Evolutionary conservation across 1,140 invertebrate species (phyloP).

Genomic region (Caenorhabditis remanei): DNA sequence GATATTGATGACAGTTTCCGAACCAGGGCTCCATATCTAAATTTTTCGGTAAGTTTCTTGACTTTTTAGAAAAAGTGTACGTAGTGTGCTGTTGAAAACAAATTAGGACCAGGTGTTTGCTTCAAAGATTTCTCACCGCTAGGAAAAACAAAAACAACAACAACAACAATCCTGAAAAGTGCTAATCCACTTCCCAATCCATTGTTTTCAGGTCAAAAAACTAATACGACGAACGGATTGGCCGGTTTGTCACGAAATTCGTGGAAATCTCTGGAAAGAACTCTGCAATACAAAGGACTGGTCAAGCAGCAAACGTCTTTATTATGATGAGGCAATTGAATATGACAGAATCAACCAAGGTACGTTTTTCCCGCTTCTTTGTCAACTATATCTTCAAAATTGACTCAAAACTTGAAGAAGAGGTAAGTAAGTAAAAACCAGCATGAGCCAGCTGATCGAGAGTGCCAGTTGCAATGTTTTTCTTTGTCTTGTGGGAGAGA

Average conservation of each 20-base stretch:
- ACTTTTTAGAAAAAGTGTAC: not conserved
- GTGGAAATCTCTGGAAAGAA: constrained; percentile 71
- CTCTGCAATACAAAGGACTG: constrained; percentile 75
- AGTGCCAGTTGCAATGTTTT: constrained; percentile 53
- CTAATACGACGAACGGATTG: constrained; percentile 76
- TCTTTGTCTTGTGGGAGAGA: constrained; percentile 47
- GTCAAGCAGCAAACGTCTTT: constrained; percentile 69
- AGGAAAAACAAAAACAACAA: constrained; percentile 3
- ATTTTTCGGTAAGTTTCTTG: constrained; percentile 3
- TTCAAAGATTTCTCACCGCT: not conserved
- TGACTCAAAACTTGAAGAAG: constrained; percentile 28
- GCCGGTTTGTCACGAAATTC: constrained; percentile 76
- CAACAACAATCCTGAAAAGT: not conserved
- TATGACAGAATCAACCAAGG: constrained; percentile 71
- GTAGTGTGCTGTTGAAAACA: no score
- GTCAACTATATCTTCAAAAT: not conserved
- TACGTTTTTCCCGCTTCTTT: constrained; percentile 40
- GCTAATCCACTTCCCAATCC: not conserved
- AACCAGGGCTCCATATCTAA: not conserved
- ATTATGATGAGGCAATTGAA: constrained; percentile 68
- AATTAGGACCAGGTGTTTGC: no score
- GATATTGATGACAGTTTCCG: constrained; percentile 3
- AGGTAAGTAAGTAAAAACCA: constrained; percentile 38
- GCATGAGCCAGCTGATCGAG: constrained; percentile 51
- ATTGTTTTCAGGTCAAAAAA: constrained; percentile 72